A percentile compares a stretch with the other conserved stretches of the same genome.
Conservation (phyloP, 2,113 vertebrate species). For the Opisthocomus hoazin region DNA sequence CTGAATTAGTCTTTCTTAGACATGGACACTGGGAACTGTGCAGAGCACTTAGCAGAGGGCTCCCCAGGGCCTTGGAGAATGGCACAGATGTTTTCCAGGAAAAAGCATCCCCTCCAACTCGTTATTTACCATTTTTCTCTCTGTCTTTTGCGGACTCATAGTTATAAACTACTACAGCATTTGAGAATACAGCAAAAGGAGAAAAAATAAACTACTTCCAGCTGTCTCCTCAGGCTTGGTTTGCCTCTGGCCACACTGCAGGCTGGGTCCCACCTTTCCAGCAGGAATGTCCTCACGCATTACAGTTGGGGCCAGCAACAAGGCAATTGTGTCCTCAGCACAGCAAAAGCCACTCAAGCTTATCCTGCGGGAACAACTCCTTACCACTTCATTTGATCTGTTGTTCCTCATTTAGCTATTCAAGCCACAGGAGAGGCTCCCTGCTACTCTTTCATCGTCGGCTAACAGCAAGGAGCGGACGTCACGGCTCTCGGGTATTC, state of each 20-base stretch:
- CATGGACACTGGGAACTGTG: fast-evolving
- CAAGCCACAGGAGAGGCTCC: background rate
- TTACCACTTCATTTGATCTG: background rate
- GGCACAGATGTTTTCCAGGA: background rate
- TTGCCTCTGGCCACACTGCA: background rate
- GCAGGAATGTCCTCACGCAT: background rate
- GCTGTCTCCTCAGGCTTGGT: background rate
- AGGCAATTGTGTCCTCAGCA: background rate
- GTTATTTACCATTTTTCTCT: background rate
- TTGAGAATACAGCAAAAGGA: background rate
- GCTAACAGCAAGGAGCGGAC: background rate
- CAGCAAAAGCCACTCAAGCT: background rate
- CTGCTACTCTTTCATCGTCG: background rate
- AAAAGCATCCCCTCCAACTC: background rate
- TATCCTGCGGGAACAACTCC: background rate
- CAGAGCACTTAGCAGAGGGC: background rate
- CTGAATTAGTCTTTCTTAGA: background rate
- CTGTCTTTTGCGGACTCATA: background rate
- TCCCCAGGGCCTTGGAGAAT: background rate
- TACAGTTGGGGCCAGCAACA: background rate
- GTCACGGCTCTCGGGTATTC: background rate
- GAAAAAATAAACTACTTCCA: background rate
- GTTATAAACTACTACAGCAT: background rate
- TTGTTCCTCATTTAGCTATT: background rate
- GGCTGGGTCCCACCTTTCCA: background rate